Conservation (phyloP, 1,140 invertebrate genomes). For the Drosophila santomea region DNA sequence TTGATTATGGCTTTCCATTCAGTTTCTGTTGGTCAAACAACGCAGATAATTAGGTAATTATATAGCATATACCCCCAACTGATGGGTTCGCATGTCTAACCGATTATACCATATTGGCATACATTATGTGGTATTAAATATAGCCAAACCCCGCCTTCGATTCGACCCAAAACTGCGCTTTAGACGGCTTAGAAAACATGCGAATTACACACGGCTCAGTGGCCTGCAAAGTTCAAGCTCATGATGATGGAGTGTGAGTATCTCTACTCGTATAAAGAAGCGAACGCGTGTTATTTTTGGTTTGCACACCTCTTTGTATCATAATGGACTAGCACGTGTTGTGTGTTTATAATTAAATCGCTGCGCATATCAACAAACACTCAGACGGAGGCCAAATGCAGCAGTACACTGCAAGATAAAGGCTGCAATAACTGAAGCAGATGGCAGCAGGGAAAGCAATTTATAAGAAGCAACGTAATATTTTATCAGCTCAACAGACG, state of each 20-base stretch:
- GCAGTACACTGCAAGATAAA: constrained; percentile 6
- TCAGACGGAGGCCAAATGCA: constrained; percentile 34
- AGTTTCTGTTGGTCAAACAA: constrained; percentile 22
- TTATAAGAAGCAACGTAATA: too few species aligned
- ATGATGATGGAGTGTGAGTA: constrained; percentile 2
- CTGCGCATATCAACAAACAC: constrained; percentile 60
- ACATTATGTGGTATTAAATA: constrained; percentile 36
- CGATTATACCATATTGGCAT: constrained; percentile 47
- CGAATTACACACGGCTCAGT: constrained; percentile 39
- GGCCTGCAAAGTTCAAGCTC: constrained; percentile 47
- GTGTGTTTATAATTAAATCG: constrained; percentile 81
- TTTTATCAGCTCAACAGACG: background rate
- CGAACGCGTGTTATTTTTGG: constrained; percentile 56
- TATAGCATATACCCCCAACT: constrained; percentile 1
- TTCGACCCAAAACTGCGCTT: constrained; percentile 21
- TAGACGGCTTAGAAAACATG: background rate
- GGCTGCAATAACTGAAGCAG: too few species aligned
- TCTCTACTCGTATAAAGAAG: background rate
- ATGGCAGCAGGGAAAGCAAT: too few species aligned
- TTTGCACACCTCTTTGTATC: constrained; percentile 62
- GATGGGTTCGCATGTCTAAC: constrained; percentile 34
- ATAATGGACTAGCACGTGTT: constrained; percentile 67
- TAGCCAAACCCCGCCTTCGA: constrained; percentile 18
- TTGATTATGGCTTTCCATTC: constrained; percentile 29
- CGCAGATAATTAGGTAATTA: constrained; percentile 44